A percentile compares a stretch with the other conserved stretches of the same genome.
Conservation (phyloP, 2,888 invertebrate species). For the Trypoxylon attenuatum region DNA sequence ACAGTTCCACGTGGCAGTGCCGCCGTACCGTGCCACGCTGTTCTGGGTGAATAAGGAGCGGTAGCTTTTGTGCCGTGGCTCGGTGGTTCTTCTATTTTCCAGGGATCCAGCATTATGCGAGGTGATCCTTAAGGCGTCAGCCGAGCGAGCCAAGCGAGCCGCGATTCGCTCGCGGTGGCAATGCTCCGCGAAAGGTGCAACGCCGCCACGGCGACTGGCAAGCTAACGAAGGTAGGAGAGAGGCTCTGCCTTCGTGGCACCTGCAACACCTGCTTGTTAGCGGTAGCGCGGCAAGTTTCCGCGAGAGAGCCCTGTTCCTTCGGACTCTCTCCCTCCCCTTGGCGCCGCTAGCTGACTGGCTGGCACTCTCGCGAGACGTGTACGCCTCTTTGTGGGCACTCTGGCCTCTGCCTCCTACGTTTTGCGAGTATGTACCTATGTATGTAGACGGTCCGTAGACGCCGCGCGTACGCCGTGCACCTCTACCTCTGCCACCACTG, state of each 20-base stretch:
- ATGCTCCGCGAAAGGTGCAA: not conserved
- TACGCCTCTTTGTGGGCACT: conserved; percentile 41
- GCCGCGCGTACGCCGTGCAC: not conserved
- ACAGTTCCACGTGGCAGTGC: conserved; percentile 3
- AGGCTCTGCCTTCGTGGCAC: conserved; percentile 43
- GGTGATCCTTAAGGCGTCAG: not conserved
- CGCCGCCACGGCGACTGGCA: conserved; percentile 16
- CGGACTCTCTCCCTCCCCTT: conserved; percentile 1
- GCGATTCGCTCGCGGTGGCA: not conserved
- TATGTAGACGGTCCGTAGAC: not conserved
- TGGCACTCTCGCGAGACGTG: conserved; percentile 15
- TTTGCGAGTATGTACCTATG: conserved; percentile 10
- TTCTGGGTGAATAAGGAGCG: conserved; percentile 13
- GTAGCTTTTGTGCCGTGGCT: not conserved
- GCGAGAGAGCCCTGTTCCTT: conserved; percentile 18
- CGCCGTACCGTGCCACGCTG: not conserved
- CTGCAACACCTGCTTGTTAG: conserved; percentile 57
- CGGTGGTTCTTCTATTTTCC: conserved; percentile 9
- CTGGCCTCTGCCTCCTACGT: conserved; percentile 44
- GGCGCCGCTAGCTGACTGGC: not conserved
- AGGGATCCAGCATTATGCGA: conserved; percentile 8
- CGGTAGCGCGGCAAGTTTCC: conserved; percentile 46
- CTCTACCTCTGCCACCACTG: conserved; percentile 31
- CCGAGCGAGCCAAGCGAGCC: not conserved
- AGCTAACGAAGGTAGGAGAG: conserved; percentile 15